Evolutionary conservation across 1,140 invertebrate species (phyloP).

Genomic region (Neuroterus valhalla): DNA sequence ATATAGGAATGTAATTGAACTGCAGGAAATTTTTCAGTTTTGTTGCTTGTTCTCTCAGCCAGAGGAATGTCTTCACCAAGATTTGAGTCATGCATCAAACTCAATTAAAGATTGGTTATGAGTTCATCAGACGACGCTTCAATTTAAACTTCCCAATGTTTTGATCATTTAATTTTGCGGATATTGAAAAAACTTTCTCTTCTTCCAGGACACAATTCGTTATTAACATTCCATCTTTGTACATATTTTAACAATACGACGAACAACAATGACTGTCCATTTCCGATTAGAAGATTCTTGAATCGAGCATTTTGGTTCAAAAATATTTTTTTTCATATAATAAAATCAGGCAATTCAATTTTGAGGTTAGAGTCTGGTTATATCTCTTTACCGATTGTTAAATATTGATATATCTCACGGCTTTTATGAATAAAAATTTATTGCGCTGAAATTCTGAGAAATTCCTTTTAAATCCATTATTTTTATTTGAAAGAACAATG

Average conservation of each 20-base stretch:
- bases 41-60: background rate
- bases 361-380: too few relatives aligned
- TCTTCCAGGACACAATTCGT: background rate
- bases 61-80: too few relatives aligned
- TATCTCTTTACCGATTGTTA: too few relatives aligned
- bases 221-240: background rate
- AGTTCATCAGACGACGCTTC: background rate
- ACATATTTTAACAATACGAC: background rate
- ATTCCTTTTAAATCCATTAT: too few relatives aligned
- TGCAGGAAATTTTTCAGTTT: slow-evolving; percentile 10
- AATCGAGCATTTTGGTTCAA: background rate
- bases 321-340: too few relatives aligned
- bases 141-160: background rate
- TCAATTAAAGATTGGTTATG: slow-evolving; percentile 2
- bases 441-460: too few relatives aligned
- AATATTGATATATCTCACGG: too few relatives aligned
- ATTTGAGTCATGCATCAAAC: slow-evolving; percentile 17
- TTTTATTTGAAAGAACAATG: too few relatives aligned
- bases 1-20: background rate
- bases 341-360: too few relatives aligned
- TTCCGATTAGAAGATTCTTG: too few relatives aligned
- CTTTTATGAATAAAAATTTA: too few relatives aligned
- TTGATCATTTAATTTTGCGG: background rate
- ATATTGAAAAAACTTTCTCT: background rate
- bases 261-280: background rate